Conservation (phyloP, 1,140 invertebrate genomes). For the Drosophila takahashii region DNA sequence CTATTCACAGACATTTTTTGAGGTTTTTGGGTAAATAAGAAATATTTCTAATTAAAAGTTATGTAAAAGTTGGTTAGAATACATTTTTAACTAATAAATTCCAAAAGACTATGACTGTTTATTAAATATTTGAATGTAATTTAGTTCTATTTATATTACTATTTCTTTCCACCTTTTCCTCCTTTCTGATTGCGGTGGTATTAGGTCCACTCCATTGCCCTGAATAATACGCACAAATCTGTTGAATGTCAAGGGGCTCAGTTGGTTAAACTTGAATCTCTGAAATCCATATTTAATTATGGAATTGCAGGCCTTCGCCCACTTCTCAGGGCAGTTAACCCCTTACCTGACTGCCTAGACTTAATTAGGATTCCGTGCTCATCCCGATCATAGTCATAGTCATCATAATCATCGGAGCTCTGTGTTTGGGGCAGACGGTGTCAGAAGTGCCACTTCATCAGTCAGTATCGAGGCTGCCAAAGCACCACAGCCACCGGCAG, state of each 20-base stretch:
- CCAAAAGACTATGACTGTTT: not conserved
- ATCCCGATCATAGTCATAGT: slow-evolving; percentile 56
- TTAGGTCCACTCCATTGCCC: not conserved
- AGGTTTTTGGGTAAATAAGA: not conserved
- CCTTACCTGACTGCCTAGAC: slow-evolving; percentile 52
- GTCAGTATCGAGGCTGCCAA: slow-evolving; percentile 62
- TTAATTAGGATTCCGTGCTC: slow-evolving; percentile 74
- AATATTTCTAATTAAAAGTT: not conserved
- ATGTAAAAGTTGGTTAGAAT: not conserved
- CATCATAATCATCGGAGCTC: slow-evolving; percentile 41
- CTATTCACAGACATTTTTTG: too few species aligned
- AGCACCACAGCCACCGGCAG: slow-evolving; percentile 37
- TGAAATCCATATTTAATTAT: slow-evolving; percentile 78
- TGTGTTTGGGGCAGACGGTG: slow-evolving; percentile 29
- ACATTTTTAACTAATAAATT: not conserved
- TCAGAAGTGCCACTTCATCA: slow-evolving; percentile 79
- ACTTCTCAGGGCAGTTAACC: slow-evolving; percentile 25
- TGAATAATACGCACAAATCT: slow-evolving; percentile 57
- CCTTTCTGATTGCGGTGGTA: too few species aligned
- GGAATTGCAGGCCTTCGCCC: slow-evolving; percentile 13
- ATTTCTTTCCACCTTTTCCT: too few species aligned
- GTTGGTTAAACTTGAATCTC: slow-evolving; percentile 23
- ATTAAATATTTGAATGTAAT: not conserved
- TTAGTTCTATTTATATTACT: not conserved
- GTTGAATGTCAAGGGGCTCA: slow-evolving; percentile 58